These are phyloP conservation scores for Xerus inauris DNA, from an alignment of 2,113 vertebrate genomes.

Conservation along the genomic window DNA sequence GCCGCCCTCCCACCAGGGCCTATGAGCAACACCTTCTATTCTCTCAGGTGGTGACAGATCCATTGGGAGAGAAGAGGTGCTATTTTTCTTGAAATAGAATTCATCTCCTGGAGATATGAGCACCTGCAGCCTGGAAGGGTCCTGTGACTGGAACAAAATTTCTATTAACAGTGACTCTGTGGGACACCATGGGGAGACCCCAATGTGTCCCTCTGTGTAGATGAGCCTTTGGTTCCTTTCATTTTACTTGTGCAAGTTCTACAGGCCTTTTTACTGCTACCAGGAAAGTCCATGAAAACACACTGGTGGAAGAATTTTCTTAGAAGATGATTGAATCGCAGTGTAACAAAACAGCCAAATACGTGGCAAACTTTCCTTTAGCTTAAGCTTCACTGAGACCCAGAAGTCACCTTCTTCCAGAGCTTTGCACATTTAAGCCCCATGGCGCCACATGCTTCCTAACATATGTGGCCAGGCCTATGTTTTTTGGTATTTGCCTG, in stretches of 20 bases:
- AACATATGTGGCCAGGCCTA: slow-evolving; percentile 43
- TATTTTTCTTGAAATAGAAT: slow-evolving; percentile 65
- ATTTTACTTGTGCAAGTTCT: not conserved
- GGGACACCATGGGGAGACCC: not conserved
- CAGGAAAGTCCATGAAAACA: not conserved
- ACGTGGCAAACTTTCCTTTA: slow-evolving; percentile 36
- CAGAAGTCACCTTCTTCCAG: slow-evolving; percentile 25
- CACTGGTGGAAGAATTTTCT: slow-evolving; percentile 29
- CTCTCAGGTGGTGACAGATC: not conserved
- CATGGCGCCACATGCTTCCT: not conserved
- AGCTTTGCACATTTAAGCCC: not conserved
- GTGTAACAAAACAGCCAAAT: slow-evolving; percentile 70
- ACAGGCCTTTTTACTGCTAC: not conserved
- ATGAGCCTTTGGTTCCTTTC: not conserved
- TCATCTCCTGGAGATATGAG: slow-evolving; percentile 27
- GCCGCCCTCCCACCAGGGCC: not conserved
- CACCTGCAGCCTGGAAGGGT: not conserved
- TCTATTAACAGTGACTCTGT: not conserved
- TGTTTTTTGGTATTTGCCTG: slow-evolving; percentile 33
- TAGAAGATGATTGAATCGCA: slow-evolving; percentile 10
- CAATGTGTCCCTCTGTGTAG: not conserved
- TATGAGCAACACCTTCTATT: not conserved
- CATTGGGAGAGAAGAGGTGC: not conserved
- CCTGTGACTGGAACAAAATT: slow-evolving; percentile 38
- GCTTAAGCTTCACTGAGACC: slow-evolving; percentile 21